Evolutionary conservation across 1,140 invertebrate genomes (phyloP).

Genomic region (Aricia agestis): DNA sequence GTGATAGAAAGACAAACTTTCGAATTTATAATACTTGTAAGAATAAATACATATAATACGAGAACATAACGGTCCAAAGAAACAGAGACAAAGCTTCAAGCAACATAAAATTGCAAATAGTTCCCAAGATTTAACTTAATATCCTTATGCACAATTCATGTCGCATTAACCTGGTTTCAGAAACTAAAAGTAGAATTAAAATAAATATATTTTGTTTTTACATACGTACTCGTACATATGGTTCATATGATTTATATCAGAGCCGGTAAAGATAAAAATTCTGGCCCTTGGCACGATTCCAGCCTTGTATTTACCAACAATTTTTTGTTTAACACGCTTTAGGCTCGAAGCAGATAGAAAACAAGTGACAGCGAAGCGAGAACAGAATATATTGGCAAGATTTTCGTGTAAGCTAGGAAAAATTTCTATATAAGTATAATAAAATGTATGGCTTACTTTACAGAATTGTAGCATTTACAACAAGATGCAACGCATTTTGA

Average conservation of each 20-base stretch:
- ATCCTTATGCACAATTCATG: not conserved
- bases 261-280: not conserved
- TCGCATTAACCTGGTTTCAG: not conserved
- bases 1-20: too few relatives aligned
- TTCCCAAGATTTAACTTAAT: not conserved
- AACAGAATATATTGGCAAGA: too few relatives aligned
- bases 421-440: too few relatives aligned
- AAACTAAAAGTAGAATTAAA: not conserved
- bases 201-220: not conserved
- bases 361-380: too few relatives aligned
- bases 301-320: not conserved
- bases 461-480: too few relatives aligned
- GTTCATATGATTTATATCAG: not conserved
- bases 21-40: too few relatives aligned
- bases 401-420: too few relatives aligned
- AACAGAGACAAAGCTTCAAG: not conserved
- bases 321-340: not conserved
- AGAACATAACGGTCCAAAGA: too few relatives aligned
- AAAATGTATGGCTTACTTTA: too few relatives aligned
- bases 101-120: not conserved
- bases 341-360: too few relatives aligned
- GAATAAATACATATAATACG: too few relatives aligned
- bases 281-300: not conserved
- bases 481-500: too few relatives aligned
- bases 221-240: not conserved